Evolutionary conservation across 2,888 invertebrate genomes (phyloP).

Genomic region (Harpalus rufipes): DNA sequence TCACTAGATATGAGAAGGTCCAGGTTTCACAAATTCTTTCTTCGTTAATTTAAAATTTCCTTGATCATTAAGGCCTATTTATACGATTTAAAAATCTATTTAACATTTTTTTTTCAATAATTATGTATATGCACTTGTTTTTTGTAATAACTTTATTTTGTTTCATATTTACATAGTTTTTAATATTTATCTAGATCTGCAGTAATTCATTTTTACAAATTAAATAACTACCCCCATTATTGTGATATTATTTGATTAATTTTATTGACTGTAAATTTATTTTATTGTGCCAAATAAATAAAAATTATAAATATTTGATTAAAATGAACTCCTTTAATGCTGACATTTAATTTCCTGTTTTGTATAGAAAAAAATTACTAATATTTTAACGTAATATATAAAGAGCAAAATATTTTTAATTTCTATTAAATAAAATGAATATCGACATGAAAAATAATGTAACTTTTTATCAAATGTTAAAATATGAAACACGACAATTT

Average conservation of each 20-base stretch:
- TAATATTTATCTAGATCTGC: background rate
- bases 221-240: background rate
- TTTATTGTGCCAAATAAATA: slow-evolving; percentile 33
- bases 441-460: background rate
- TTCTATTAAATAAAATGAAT: background rate
- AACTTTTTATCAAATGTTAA: slow-evolving; percentile 38
- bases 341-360: slow-evolving; percentile 13
- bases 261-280: background rate
- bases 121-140: too few species aligned
- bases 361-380: background rate
- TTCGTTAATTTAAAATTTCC: too few species aligned
- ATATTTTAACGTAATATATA: background rate
- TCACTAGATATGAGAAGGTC: too few species aligned
- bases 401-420: background rate
- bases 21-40: too few species aligned
- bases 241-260: slow-evolving; percentile 9
- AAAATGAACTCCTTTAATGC: background rate
- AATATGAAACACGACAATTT: slow-evolving; percentile 76
- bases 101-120: slow-evolving; percentile 13
- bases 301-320: slow-evolving; percentile 5
- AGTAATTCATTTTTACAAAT: too few species aligned
- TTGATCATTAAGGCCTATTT: too few species aligned
- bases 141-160: background rate
- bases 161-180: background rate
- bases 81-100: too few species aligned